Evolutionary conservation across 37 sponge, comb jelly and placozoan genomes (phyloP).

Genomic region (Dysidea cf. avara): DNA sequence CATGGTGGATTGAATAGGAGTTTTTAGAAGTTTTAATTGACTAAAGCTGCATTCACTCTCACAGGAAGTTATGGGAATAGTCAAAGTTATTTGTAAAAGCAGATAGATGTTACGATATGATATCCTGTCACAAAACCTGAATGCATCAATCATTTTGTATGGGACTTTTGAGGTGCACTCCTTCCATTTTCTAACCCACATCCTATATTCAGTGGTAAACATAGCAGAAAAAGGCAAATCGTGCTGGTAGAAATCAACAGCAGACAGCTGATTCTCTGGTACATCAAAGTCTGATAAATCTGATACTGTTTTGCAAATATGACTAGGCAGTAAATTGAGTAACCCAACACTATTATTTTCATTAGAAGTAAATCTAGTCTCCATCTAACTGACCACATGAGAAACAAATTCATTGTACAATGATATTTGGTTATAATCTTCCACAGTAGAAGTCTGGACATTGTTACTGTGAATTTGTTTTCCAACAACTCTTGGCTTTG

Average conservation of each 20-base stretch:
- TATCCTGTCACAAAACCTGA: constrained; percentile 17
- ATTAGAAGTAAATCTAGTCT: constrained; percentile 55
- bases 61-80: constrained; percentile 13
- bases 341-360: constrained; percentile 34
- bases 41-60: constrained; percentile 19
- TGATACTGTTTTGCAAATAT: constrained; percentile 14
- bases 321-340: constrained; percentile 44
- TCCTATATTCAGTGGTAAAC: constrained; percentile 34
- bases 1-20: constrained; percentile 31
- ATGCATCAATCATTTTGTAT: constrained; percentile 18
- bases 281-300: constrained; percentile 17
- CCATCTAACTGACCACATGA: constrained; percentile 36
- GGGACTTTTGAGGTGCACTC: too few species aligned
- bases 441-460: constrained; percentile 16
- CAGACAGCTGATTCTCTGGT: constrained; percentile 28
- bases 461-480: constrained; percentile 52
- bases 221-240: constrained; percentile 30
- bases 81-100: constrained; percentile 12
- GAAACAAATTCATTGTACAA: constrained; percentile 48
- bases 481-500: constrained; percentile 27
- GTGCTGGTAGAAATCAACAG: constrained; percentile 28
- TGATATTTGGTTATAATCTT: constrained; percentile 52
- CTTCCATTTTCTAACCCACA: constrained; percentile 46
- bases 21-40: constrained; percentile 10
- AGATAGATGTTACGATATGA: constrained; percentile 13